Evolutionary conservation across 2,888 invertebrate species (phyloP).

Genomic region (Scotopteryx bipunctaria): DNA sequence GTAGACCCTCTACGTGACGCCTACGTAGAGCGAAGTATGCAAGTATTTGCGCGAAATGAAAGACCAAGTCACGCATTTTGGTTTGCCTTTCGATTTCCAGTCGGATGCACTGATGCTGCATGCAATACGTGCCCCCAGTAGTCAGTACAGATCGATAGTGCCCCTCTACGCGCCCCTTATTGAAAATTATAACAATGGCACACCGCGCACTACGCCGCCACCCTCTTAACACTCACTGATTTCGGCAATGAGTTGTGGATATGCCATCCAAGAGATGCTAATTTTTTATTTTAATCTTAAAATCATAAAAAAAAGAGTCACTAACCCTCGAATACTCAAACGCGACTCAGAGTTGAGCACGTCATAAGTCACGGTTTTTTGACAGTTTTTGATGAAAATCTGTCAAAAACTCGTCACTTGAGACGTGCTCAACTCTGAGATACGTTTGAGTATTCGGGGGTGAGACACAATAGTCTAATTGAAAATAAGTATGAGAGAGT

Average conservation of each 20-base stretch:
- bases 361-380: too few species aligned
- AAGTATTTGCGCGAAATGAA: constrained; percentile 2
- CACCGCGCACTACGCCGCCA: constrained; percentile 66
- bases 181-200: constrained; percentile 84
- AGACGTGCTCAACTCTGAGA: too few species aligned
- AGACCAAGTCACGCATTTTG: constrained; percentile 24
- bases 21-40: constrained; percentile 14
- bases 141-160: constrained; percentile 69
- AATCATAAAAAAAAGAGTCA: too few species aligned
- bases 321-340: too few species aligned
- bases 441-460: too few species aligned
- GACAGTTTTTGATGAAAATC: too few species aligned
- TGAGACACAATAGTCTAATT: too few species aligned
- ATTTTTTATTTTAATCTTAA: constrained; percentile 21
- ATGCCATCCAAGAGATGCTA: constrained; percentile 40
- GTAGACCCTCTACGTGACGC: constrained; percentile 8
- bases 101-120: constrained; percentile 74
- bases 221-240: constrained; percentile 83
- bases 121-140: constrained; percentile 56
- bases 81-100: constrained; percentile 66
- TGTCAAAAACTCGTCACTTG: too few species aligned
- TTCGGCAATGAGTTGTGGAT: constrained; percentile 73
- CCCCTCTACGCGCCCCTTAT: constrained; percentile 83
- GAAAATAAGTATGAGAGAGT: too few species aligned
- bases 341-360: too few species aligned